These are phyloP conservation scores for Junonia oenone DNA, from an alignment of 2,888 invertebrate genomes.

Conservation along the genomic window DNA sequence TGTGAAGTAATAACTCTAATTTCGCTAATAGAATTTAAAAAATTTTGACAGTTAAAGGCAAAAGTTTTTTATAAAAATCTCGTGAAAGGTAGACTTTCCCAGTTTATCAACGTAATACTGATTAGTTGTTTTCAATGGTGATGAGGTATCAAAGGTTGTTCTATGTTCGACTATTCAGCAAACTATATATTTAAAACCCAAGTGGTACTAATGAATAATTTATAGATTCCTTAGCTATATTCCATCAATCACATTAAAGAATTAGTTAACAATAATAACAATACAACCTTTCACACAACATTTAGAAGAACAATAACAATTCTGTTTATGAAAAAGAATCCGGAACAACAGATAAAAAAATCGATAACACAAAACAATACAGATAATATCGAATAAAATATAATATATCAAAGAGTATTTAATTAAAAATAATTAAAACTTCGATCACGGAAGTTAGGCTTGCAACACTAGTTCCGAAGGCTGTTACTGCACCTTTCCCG, in stretches of 20 bases:
- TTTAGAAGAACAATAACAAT: not conserved
- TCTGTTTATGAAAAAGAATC: not conserved
- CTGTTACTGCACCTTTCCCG: constrained; percentile 18
- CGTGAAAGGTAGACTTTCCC: no score
- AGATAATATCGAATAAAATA: not conserved
- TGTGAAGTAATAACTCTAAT: not conserved
- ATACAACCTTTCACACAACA: not conserved
- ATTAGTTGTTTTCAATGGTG: no score
- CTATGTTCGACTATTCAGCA: no score
- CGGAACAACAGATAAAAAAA: not conserved
- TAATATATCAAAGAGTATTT: not conserved
- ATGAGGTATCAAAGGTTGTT: no score
- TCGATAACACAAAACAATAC: not conserved
- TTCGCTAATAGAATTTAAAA: no score
- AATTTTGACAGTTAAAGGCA: no score
- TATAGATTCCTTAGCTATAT: not conserved
- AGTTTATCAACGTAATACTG: no score
- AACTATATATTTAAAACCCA: no score
- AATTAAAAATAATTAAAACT: constrained; percentile 9
- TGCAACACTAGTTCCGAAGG: constrained; percentile 16
- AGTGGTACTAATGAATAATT: not conserved
- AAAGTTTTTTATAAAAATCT: no score
- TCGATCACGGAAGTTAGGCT: constrained; percentile 16
- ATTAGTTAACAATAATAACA: not conserved
- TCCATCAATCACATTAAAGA: not conserved